Percentiles rank a stretch among this genome's conserved stretches.
Conservation (phyloP, 1,140 invertebrate genomes). For the Eubasilissa regina region DNA sequence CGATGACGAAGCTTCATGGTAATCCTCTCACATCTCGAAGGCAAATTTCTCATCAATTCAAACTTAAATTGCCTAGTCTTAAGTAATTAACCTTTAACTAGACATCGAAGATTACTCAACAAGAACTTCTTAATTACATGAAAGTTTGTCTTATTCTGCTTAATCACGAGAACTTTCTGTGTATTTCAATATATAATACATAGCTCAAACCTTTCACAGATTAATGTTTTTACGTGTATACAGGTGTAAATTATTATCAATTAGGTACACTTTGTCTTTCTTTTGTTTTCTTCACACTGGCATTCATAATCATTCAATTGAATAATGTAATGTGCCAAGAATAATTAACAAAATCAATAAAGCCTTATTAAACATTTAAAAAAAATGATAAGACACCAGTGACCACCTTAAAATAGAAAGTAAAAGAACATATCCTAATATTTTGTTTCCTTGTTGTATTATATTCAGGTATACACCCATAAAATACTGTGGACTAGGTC, state of each 20-base stretch:
- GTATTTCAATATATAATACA: not conserved
- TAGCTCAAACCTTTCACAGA: not conserved
- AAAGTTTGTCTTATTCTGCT: constrained; percentile 27
- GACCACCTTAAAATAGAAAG: too few species aligned
- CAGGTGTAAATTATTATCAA: not conserved
- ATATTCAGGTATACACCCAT: too few species aligned
- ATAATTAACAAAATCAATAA: too few species aligned
- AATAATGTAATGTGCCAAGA: too few species aligned
- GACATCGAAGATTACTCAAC: constrained; percentile 39
- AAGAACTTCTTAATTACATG: constrained; percentile 36
- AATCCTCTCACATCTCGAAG: constrained; percentile 21
- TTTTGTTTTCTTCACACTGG: not conserved
- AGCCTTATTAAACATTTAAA: too few species aligned
- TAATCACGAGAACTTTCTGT: not conserved
- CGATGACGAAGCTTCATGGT: constrained; percentile 17
- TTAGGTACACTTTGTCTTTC: too few species aligned
- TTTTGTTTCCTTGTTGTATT: too few species aligned
- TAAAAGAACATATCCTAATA: too few species aligned
- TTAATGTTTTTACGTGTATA: not conserved
- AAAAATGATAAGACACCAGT: too few species aligned
- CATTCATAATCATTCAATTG: not conserved
- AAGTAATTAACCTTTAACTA: constrained; percentile 36
- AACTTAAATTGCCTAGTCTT: constrained; percentile 39
- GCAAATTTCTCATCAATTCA: constrained; percentile 42
- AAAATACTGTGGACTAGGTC: too few species aligned